A percentile compares a stretch with the other conserved stretches of the same genome.
Conservation (phyloP, 2,113 vertebrate genomes). For the Takifugu bimaculatus region DNA sequence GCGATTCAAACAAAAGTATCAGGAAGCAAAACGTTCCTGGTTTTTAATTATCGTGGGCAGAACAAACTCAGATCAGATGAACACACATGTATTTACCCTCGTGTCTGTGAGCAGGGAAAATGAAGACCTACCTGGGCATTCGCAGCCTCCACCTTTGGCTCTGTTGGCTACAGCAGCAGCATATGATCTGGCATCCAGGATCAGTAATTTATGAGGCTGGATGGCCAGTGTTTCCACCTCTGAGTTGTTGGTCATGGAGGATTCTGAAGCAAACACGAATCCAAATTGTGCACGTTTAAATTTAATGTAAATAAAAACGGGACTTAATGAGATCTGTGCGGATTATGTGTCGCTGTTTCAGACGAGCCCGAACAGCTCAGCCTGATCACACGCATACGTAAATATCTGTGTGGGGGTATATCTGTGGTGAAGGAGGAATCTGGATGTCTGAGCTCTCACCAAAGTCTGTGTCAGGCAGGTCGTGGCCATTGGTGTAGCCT, state of each 20-base stretch:
- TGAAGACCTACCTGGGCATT: conserved; percentile 84
- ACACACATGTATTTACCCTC: conserved; percentile 4
- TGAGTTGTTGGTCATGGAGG: conserved; percentile 86
- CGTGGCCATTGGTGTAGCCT: conserved; percentile 78
- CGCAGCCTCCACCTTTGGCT: conserved; percentile 96
- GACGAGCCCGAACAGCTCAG: conserved; percentile 31
- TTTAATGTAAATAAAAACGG: too few relatives aligned
- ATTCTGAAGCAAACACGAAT: conserved; percentile 72
- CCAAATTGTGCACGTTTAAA: neutral
- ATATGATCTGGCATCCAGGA: conserved; percentile 92
- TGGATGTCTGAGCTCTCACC: conserved; percentile 70
- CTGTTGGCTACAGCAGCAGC: conserved; percentile 95
- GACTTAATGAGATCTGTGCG: neutral
- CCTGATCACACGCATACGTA: conserved; percentile 9
- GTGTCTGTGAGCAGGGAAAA: neutral
- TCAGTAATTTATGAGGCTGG: conserved; percentile 90
- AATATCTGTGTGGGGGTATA: neutral
- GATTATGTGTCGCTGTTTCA: conserved; percentile 12
- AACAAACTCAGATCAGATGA: conserved; percentile 19
- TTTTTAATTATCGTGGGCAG: conserved; percentile 15
- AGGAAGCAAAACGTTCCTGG: neutral
- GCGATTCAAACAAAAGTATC: neutral
- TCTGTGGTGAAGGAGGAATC: neutral
- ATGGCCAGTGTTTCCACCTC: conserved; percentile 83
- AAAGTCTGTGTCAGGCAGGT: conserved; percentile 89